Evolutionary conservation across 2,888 invertebrate genomes (phyloP).

Genomic region (Amaurobius ferox): DNA sequence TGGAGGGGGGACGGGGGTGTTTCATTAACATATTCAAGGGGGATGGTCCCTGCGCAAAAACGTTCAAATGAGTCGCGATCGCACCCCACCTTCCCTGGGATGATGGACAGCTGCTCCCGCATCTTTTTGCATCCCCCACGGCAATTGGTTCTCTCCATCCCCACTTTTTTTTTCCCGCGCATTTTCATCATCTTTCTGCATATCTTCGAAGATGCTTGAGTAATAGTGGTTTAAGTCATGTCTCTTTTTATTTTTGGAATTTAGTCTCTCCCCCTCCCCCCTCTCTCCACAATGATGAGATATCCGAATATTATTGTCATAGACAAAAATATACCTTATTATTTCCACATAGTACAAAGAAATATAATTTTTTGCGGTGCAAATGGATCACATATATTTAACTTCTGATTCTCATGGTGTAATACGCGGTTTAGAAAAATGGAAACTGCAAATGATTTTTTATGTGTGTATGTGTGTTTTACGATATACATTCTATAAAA

Average conservation of each 20-base stretch:
- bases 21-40: constrained; percentile 64
- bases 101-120: constrained; percentile 54
- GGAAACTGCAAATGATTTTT: too few species aligned
- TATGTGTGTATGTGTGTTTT: too few species aligned
- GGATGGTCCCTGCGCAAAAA: constrained; percentile 46
- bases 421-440: too few species aligned
- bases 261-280: too few species aligned
- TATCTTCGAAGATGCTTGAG: background rate
- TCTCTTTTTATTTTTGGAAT: background rate
- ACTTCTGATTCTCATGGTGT: too few species aligned
- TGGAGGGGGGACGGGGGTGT: background rate
- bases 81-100: constrained; percentile 33
- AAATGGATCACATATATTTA: too few species aligned
- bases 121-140: constrained; percentile 28
- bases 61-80: constrained; percentile 26
- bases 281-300: too few species aligned
- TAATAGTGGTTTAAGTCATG: background rate
- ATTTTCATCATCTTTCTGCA: constrained; percentile 15
- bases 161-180: constrained; percentile 21
- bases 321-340: too few species aligned
- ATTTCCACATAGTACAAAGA: too few species aligned
- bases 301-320: too few species aligned
- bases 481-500: too few species aligned
- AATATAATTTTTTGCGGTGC: too few species aligned
- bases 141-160: background rate